A percentile compares a stretch with the other conserved stretches of the same genome.
Evolutionary conservation across 2,797 vertebrate species (phyloP).

Genomic region (Denticeps clupeoides): DNA sequence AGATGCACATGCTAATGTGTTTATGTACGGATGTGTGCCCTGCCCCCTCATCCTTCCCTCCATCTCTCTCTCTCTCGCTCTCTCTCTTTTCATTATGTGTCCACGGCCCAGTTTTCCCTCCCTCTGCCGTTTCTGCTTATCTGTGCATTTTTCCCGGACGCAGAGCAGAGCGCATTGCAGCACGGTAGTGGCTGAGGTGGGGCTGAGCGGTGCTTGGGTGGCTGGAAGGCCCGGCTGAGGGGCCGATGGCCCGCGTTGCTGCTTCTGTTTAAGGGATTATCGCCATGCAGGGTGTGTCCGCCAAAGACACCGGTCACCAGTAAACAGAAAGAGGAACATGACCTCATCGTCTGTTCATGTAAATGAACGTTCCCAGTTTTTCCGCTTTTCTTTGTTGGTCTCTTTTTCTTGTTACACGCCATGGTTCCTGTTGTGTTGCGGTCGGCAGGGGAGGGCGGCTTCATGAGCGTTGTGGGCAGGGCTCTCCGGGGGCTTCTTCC

Average conservation of each 20-base stretch:
- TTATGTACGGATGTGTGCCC: neutral
- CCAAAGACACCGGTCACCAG: constrained; percentile 22
- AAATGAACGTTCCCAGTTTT: constrained; percentile 14
- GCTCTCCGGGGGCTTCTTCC: too few species aligned
- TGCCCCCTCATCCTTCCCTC: neutral
- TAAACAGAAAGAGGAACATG: constrained; percentile 23
- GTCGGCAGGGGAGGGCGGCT: neutral
- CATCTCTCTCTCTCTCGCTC: neutral
- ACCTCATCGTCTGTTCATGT: constrained; percentile 32
- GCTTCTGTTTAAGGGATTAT: too few species aligned
- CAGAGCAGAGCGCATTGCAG: constrained; percentile 3
- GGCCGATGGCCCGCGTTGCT: too few species aligned
- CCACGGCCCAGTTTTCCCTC: constrained; percentile 1
- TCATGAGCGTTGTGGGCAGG: too few species aligned
- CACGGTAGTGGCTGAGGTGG: neutral
- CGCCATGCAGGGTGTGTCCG: too few species aligned
- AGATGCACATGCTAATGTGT: constrained; percentile 1
- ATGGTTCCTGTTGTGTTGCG: neutral
- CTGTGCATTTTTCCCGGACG: constrained; percentile 7
- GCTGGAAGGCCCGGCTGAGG: too few species aligned
- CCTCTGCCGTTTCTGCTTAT: constrained; percentile 4
- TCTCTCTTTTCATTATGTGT: neutral
- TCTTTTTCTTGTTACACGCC: neutral
- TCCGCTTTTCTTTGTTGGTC: constrained; percentile 5
- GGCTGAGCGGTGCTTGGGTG: too few species aligned